Conservation (phyloP, 1,140 invertebrate species). For the Drusus annulatus region DNA sequence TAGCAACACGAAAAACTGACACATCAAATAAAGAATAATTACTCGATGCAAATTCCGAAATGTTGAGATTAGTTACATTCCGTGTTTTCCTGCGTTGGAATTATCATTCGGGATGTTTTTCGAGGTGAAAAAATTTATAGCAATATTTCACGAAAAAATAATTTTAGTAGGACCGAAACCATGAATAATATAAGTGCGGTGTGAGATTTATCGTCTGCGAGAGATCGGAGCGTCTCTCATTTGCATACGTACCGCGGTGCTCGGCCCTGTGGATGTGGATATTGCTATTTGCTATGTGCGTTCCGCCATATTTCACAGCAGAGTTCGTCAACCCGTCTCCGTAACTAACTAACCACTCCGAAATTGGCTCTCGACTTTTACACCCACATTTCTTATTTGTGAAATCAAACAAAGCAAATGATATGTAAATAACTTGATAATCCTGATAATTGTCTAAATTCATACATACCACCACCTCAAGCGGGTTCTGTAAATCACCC, state of each 20-base stretch:
- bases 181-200: slow-evolving; percentile 5
- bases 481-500: too few relatives aligned
- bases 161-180: not conserved
- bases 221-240: slow-evolving; percentile 22
- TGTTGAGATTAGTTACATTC: not conserved
- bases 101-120: not conserved
- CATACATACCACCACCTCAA: too few relatives aligned
- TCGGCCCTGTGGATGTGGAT: too few relatives aligned
- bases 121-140: not conserved
- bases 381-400: too few relatives aligned
- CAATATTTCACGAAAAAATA: slow-evolving; percentile 19
- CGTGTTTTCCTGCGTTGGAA: not conserved
- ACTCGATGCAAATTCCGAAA: not conserved
- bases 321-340: not conserved
- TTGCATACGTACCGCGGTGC: slow-evolving; percentile 5
- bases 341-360: not conserved
- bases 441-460: too few relatives aligned
- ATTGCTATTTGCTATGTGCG: not conserved
- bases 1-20: too few relatives aligned
- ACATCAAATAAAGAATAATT: not conserved
- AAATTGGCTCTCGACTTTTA: too few relatives aligned
- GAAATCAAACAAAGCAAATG: too few relatives aligned
- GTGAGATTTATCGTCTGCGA: slow-evolving; percentile 13
- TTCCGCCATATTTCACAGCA: not conserved
- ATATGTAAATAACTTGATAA: too few relatives aligned